These are phyloP conservation scores for Oligia latruncula DNA, from an alignment of 2,888 invertebrate species.

Conservation along the genomic window DNA sequence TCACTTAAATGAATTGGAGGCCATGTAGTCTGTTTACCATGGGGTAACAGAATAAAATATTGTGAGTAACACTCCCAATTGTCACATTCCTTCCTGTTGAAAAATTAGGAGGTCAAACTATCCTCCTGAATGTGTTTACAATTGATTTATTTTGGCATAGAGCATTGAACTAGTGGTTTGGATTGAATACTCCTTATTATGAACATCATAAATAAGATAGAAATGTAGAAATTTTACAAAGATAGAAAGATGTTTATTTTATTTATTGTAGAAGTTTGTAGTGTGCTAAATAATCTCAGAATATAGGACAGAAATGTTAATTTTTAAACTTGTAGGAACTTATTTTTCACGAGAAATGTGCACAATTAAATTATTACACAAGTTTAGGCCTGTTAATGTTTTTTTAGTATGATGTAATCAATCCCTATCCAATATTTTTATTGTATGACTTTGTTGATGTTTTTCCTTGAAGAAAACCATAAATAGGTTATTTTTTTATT, in stretches of 20 bases:
- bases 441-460: not conserved
- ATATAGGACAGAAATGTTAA: not conserved
- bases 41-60: constrained; percentile 46
- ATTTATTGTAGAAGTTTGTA: constrained; percentile 1
- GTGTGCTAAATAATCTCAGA: not conserved
- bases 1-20: constrained; percentile 51
- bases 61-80: constrained; percentile 46
- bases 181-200: no score
- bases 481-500: not conserved
- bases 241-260: not conserved
- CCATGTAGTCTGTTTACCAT: constrained; percentile 25
- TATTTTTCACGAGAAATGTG: not conserved
- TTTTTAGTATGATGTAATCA: no score
- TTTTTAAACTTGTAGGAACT: not conserved
- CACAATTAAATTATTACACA: not conserved
- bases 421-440: not conserved
- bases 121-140: not conserved
- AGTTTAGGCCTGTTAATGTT: not conserved
- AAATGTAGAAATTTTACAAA: not conserved
- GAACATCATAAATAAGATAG: not conserved
- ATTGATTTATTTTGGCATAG: not conserved
- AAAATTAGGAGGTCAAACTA: constrained; percentile 12
- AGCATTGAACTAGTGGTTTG: not conserved
- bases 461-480: not conserved
- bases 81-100: constrained; percentile 20